A percentile compares a stretch with the other conserved stretches of the same genome.
Conservation (phyloP, 2,888 invertebrate species). For the Frankliniella intonsa region DNA sequence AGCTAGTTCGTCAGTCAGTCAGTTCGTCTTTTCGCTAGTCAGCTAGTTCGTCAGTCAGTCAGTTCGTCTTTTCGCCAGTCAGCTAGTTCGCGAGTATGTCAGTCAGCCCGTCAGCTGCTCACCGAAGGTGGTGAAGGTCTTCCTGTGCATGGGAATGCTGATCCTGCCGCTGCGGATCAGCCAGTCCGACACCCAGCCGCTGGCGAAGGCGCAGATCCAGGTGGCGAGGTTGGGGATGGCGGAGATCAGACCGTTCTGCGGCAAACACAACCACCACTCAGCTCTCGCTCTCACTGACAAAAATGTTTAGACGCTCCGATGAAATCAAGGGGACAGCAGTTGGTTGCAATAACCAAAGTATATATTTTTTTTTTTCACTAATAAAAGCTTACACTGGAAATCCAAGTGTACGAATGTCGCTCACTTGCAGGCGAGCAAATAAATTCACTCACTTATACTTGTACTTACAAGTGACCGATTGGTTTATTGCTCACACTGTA, state of each 20-base stretch:
- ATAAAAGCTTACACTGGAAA: too few relatives aligned
- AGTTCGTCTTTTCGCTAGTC: neutral
- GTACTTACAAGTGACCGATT: too few relatives aligned
- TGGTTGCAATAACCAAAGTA: too few relatives aligned
- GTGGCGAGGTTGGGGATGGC: constrained; percentile 64
- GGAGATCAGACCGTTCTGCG: constrained; percentile 57
- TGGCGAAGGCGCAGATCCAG: constrained; percentile 61
- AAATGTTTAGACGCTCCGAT: too few relatives aligned
- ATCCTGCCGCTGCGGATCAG: constrained; percentile 46
- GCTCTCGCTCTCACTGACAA: neutral
- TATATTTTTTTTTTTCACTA: too few relatives aligned
- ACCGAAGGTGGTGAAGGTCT: constrained; percentile 50
- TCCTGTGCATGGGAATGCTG: constrained; percentile 47
- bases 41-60: neutral
- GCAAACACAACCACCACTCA: constrained; percentile 21
- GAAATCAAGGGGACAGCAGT: too few relatives aligned
- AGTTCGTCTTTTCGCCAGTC: neutral
- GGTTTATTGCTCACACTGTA: too few relatives aligned
- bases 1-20: neutral
- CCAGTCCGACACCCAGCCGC: constrained; percentile 66
- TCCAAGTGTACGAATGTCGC: too few relatives aligned
- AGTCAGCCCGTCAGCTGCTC: constrained; percentile 43
- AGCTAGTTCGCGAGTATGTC: constrained; percentile 49
- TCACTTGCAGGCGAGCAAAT: too few relatives aligned
- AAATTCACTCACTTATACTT: too few relatives aligned